Evolutionary conservation across 2,888 invertebrate species (phyloP).

Genomic region (Spatulosminthurus flaviceps): DNA sequence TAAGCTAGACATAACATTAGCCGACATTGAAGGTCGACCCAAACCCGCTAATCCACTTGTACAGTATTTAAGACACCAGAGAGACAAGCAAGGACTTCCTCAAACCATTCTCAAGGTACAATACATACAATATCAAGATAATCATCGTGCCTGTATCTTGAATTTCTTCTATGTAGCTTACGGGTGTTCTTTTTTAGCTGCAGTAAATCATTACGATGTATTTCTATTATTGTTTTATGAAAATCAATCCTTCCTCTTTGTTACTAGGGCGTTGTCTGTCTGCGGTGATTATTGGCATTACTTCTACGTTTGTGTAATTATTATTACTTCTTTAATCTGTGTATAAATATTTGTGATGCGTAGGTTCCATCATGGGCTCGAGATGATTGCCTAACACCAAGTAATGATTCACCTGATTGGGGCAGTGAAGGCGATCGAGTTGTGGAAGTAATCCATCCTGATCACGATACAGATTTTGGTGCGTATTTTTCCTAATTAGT

Average conservation of each 20-base stretch:
- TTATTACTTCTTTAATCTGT: background rate
- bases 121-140: too few species aligned
- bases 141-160: too few species aligned
- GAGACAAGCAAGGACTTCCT: conserved; percentile 89
- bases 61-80: conserved; percentile 79
- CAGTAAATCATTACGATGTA: too few species aligned
- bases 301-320: background rate
- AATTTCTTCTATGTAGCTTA: too few species aligned
- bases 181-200: too few species aligned
- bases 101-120: conserved; percentile 78
- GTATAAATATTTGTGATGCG: conserved; percentile 39
- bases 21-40: conserved; percentile 82
- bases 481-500: conserved; percentile 31
- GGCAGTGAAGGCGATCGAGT: conserved; percentile 75
- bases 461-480: conserved; percentile 73
- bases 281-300: background rate
- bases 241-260: background rate
- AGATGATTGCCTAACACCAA: conserved; percentile 70
- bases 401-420: conserved; percentile 72
- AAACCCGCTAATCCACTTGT: conserved; percentile 83
- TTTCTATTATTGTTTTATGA: too few species aligned
- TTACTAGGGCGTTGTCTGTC: background rate
- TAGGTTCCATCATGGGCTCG: conserved; percentile 81
- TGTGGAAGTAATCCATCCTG: conserved; percentile 81
- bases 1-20: conserved; percentile 84